phyloP scores from a whole-genome alignment of 2,888 invertebrate species.

The Catocala sponsa region DNA sequence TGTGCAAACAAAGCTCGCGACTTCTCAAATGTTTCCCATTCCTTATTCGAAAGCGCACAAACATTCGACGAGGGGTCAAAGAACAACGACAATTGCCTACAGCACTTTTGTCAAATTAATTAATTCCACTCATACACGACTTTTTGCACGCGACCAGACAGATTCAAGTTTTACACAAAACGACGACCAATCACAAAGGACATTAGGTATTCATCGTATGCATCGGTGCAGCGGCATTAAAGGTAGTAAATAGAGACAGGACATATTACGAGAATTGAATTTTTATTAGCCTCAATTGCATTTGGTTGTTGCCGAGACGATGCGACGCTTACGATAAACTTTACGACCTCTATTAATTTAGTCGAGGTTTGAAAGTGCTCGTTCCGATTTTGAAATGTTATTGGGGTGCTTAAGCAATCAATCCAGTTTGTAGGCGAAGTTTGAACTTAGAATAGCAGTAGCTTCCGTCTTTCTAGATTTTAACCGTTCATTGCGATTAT shows the following conservation, averaged over 20 bases:
- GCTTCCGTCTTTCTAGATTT: neutral
- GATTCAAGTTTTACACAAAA: conserved; percentile 60
- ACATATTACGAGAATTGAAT: conserved; percentile 77
- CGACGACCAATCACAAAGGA: conserved; percentile 53
- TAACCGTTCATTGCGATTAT: no score
- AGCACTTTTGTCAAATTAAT: conserved; percentile 26
- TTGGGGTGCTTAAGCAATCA: conserved; percentile 3
- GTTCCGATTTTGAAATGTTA: conserved; percentile 9
- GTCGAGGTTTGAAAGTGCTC: conserved; percentile 9
- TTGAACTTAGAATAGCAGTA: neutral
- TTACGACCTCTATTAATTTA: conserved; percentile 25
- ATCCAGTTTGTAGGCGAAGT: neutral
- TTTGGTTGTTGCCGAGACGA: conserved; percentile 45
- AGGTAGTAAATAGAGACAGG: conserved; percentile 72
- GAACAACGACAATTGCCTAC: conserved; percentile 23
- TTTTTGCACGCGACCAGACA: conserved; percentile 47
- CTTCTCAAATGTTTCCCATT: neutral
- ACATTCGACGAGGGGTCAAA: conserved; percentile 28
- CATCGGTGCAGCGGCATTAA: conserved; percentile 69
- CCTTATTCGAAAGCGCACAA: conserved; percentile 1
- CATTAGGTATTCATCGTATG: conserved; percentile 80
- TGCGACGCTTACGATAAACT: conserved; percentile 30
- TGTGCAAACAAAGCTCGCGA: no score
- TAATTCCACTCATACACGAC: conserved; percentile 23
- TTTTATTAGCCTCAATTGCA: conserved; percentile 78